phyloP scores from a whole-genome alignment of 2,888 invertebrate species.

The Nomada lathburiana region DNA sequence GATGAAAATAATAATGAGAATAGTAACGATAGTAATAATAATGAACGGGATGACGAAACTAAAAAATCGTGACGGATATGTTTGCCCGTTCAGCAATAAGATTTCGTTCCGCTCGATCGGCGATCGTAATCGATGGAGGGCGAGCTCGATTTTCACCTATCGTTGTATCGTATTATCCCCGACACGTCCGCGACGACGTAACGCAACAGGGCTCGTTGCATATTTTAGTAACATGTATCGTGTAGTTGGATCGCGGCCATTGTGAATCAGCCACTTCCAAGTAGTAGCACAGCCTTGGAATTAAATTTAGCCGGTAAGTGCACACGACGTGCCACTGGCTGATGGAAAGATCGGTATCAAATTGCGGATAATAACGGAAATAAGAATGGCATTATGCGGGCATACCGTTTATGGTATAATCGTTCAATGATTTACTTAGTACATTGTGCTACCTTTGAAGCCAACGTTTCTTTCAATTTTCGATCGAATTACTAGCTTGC shows the following conservation, averaged over 20 bases:
- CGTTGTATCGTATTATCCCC: slow-evolving; percentile 5
- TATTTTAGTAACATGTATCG: slow-evolving; percentile 40
- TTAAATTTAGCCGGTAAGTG: slow-evolving; percentile 57
- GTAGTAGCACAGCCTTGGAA: slow-evolving; percentile 46
- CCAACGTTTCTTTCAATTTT: background rate
- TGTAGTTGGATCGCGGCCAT: slow-evolving; percentile 42
- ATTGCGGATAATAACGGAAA: slow-evolving; percentile 69
- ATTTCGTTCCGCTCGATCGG: slow-evolving; percentile 1
- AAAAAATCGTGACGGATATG: background rate
- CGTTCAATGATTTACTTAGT: slow-evolving; percentile 65
- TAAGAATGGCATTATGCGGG: slow-evolving; percentile 64
- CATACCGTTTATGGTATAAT: slow-evolving; percentile 53
- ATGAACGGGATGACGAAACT: background rate
- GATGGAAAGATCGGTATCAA: slow-evolving; percentile 67
- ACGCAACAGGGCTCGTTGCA: slow-evolving; percentile 24
- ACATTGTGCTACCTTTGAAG: background rate
- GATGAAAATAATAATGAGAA: background rate
- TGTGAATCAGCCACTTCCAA: slow-evolving; percentile 41
- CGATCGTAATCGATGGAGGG: background rate
- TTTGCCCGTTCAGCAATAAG: background rate
- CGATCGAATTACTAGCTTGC: background rate
- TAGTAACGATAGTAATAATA: background rate
- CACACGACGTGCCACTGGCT: slow-evolving; percentile 31
- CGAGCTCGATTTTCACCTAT: slow-evolving; percentile 16
- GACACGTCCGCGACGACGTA: slow-evolving; percentile 11